phyloP scores from a whole-genome alignment of 1,140 invertebrate genomes.

The Pachypsylla venusta region DNA sequence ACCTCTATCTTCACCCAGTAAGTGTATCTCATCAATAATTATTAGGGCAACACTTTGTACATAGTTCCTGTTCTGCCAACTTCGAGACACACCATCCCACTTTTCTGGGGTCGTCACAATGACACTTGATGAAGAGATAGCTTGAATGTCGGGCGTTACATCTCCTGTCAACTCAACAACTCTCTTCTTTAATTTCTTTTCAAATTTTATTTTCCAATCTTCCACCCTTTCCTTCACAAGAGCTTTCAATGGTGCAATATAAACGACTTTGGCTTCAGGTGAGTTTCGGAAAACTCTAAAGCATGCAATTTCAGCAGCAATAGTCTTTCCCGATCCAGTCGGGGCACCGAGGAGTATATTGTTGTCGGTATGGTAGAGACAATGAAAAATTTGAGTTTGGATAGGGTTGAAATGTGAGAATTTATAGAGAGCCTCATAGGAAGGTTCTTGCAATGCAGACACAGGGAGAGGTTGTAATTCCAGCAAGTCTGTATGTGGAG shows the following conservation, averaged over 20 bases:
- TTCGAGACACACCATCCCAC: conserved; percentile 96
- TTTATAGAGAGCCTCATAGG: conserved; percentile 68
- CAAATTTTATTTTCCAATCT: conserved; percentile 89
- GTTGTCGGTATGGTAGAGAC: conserved; percentile 85
- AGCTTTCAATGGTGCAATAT: conserved; percentile 97
- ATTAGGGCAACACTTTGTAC: conserved; percentile 85
- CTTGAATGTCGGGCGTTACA: conserved; percentile 78
- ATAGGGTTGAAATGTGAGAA: conserved; percentile 98
- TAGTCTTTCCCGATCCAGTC: conserved; percentile 97
- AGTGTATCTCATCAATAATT: conserved; percentile 97
- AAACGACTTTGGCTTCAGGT: conserved; percentile 82
- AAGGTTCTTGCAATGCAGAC: conserved; percentile 56
- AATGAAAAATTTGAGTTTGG: conserved; percentile 97
- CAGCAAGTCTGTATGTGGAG: conserved; percentile 87
- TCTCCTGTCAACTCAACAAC: conserved; percentile 95
- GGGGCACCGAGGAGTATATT: conserved; percentile 94
- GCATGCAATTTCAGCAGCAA: conserved; percentile 94
- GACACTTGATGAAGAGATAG: conserved; percentile 69
- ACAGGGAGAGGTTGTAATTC: conserved; percentile 82
- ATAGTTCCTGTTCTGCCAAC: conserved; percentile 93
- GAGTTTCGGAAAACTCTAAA: conserved; percentile 78
- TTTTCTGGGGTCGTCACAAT: conserved; percentile 99
- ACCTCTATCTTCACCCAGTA: conserved; percentile 78
- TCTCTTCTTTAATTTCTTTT: conserved; percentile 57
- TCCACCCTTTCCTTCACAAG: conserved; percentile 89